Conservation (phyloP, 2,113 vertebrate species). For the Coturnix japonica region DNA sequence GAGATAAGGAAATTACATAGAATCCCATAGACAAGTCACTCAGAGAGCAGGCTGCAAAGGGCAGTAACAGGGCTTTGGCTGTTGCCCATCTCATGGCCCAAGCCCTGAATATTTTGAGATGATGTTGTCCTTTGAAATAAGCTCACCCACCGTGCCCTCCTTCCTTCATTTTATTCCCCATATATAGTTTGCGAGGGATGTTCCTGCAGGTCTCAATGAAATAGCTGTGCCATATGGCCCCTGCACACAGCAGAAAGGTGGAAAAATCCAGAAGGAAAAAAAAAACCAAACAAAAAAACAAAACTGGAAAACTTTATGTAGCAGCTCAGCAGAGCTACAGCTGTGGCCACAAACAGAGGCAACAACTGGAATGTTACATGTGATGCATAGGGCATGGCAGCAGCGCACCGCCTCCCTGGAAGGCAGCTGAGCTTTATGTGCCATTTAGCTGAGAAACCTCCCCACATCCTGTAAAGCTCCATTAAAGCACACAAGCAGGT, state of each 20-base stretch:
- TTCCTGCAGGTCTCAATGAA: constrained; percentile 41
- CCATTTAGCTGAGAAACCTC: constrained; percentile 61
- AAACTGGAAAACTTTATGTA: constrained; percentile 48
- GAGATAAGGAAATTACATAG: background rate
- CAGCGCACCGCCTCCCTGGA: constrained; percentile 21
- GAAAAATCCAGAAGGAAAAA: constrained; percentile 53
- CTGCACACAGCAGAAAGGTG: constrained; percentile 15
- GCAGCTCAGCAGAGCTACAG: constrained; percentile 27
- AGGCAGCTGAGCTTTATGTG: constrained; percentile 64
- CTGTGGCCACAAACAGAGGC: constrained; percentile 53
- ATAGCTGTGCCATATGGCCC: constrained; percentile 32
- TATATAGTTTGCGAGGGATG: constrained; percentile 21
- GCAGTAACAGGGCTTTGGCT: rapidly evolving
- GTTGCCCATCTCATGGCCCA: background rate
- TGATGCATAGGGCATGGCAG: constrained; percentile 28
- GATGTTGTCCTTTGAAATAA: background rate
- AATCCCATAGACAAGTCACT: background rate
- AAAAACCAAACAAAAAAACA: background rate
- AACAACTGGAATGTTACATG: background rate
- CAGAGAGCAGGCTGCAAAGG: background rate
- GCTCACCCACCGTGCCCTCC: background rate
- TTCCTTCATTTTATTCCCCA: background rate
- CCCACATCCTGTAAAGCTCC: background rate
- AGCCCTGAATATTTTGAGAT: background rate
- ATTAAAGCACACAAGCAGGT: background rate